A percentile compares a stretch with the other conserved stretches of the same genome.
phyloP scores from a whole-genome alignment of 2,113 vertebrate genomes.

The Microcebus jonahi region DNA sequence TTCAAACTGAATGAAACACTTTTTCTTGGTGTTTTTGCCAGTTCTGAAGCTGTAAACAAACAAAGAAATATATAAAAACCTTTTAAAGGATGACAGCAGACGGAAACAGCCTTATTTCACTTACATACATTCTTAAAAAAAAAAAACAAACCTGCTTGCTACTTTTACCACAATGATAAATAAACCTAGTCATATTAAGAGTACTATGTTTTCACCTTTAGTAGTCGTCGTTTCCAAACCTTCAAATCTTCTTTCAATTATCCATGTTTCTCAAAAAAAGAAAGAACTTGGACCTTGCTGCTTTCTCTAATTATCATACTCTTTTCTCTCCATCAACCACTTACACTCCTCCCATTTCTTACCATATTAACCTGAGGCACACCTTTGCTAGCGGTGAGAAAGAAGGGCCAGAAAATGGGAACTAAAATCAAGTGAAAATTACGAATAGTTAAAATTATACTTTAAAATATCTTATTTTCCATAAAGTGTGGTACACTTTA shows the following conservation, averaged over 20 bases:
- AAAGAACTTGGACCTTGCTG: background rate
- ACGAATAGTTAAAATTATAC: background rate
- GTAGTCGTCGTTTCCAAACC: background rate
- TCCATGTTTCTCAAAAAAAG: background rate
- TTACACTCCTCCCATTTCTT: background rate
- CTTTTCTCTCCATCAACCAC: background rate
- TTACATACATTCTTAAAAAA: background rate
- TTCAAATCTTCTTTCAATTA: background rate
- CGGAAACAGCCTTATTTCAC: background rate
- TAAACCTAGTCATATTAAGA: background rate
- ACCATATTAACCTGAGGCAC: background rate
- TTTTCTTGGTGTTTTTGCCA: constrained; percentile 90
- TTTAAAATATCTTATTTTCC: background rate
- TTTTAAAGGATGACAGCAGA: background rate
- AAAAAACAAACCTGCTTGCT: background rate
- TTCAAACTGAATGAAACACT: constrained; percentile 78
- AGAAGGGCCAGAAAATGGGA: background rate
- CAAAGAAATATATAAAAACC: background rate
- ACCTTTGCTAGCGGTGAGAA: background rate
- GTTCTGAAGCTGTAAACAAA: constrained; percentile 88
- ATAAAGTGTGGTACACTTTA: background rate
- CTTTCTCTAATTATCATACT: background rate
- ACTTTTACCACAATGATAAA: background rate
- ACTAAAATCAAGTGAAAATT: background rate
- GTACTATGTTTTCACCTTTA: background rate